These are phyloP conservation scores for Drosophila mimica DNA, from an alignment of 2,888 invertebrate genomes.

Conservation along the genomic window DNA sequence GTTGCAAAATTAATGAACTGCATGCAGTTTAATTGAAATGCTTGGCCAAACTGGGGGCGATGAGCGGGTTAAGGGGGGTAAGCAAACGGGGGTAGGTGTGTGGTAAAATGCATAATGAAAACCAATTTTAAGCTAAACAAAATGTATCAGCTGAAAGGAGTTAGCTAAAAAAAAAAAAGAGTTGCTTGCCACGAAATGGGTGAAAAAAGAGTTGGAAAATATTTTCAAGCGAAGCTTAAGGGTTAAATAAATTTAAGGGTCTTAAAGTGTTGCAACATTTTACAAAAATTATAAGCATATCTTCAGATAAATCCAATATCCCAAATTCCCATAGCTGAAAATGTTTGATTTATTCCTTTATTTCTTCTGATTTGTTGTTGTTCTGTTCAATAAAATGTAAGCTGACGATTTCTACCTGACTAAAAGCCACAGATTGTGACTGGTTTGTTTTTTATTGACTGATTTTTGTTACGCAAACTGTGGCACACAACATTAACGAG, in stretches of 20 bases:
- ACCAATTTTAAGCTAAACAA: slow-evolving; percentile 34
- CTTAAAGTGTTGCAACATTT: not conserved
- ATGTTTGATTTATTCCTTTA: not conserved
- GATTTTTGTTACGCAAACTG: slow-evolving; percentile 39
- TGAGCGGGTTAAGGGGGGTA: not conserved
- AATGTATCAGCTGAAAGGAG: slow-evolving; percentile 9
- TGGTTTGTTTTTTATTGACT: not conserved
- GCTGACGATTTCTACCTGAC: not conserved
- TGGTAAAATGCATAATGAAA: slow-evolving; percentile 36
- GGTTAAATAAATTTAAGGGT: no score
- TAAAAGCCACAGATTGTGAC: not conserved
- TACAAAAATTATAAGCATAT: not conserved
- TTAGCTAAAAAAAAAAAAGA: not conserved
- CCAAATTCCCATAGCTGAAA: no score
- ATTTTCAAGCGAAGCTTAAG: not conserved
- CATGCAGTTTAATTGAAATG: slow-evolving; percentile 81
- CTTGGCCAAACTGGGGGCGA: slow-evolving; percentile 44
- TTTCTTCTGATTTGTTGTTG: not conserved
- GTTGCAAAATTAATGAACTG: slow-evolving; percentile 79
- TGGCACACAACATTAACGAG: slow-evolving; percentile 17
- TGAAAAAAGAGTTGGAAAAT: not conserved
- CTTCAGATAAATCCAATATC: not conserved
- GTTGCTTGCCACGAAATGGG: not conserved
- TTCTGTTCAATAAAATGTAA: not conserved
- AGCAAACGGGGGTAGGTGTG: not conserved